Conservation (phyloP, 2,113 vertebrate genomes). For the Strix aluco region DNA sequence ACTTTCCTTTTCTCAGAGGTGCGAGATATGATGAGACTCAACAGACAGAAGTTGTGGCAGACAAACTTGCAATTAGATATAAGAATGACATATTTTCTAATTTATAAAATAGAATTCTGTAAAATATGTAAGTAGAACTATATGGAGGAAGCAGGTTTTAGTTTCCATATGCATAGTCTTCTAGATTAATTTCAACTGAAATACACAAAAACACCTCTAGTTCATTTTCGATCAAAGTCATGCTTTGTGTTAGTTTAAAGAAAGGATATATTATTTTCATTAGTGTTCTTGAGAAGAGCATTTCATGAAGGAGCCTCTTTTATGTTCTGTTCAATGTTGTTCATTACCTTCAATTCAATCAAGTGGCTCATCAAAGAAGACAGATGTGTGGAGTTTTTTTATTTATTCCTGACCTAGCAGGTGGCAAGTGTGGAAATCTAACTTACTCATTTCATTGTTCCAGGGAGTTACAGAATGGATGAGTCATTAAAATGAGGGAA, state of each 20-base stretch:
- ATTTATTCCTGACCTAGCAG: not conserved
- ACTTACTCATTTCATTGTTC: not conserved
- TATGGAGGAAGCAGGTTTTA: not conserved
- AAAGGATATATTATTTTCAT: not conserved
- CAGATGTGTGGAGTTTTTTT: not conserved
- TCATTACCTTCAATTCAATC: not conserved
- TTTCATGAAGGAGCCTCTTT: not conserved
- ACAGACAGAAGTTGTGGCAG: not conserved
- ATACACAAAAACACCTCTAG: not conserved
- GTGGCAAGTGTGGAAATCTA: not conserved
- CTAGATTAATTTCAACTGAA: not conserved
- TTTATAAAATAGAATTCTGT: not conserved
- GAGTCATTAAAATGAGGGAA: not conserved
- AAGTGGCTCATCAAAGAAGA: not conserved
- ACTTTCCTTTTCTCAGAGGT: not conserved
- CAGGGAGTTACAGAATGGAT: not conserved
- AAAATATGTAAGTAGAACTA: not conserved
- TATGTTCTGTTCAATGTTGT: not conserved
- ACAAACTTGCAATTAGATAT: not conserved
- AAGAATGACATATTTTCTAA: not conserved
- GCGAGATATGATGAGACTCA: not conserved
- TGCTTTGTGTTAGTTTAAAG: not conserved
- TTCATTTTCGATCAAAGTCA: not conserved
- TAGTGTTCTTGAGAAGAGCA: not conserved
- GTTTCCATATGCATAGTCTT: not conserved